These are phyloP conservation scores for Lutjanus erythropterus DNA, from an alignment of 2,113 vertebrate genomes.

Conservation along the genomic window DNA sequence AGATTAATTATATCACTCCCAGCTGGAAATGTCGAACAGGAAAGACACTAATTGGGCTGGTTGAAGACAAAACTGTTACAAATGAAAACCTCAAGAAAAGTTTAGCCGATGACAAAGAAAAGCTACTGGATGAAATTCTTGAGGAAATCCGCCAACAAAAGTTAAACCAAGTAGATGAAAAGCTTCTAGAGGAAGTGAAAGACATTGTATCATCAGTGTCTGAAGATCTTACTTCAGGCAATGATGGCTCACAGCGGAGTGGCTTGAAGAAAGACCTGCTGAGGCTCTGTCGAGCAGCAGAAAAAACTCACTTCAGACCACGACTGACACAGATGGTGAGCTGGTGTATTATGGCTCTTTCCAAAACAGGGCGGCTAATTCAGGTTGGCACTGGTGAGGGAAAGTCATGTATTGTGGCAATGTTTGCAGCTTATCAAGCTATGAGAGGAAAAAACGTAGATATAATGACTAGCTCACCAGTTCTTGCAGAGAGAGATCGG, in stretches of 20 bases:
- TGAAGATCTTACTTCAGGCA: accelerated
- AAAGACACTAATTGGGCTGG: neutral
- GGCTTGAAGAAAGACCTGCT: slow-evolving; percentile 23
- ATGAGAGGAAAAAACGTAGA: slow-evolving; percentile 60
- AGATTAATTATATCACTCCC: slow-evolving; percentile 63
- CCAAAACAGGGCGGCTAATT: slow-evolving; percentile 62
- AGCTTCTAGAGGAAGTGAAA: slow-evolving; percentile 12
- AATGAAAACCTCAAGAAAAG: slow-evolving; percentile 6
- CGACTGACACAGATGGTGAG: slow-evolving; percentile 77
- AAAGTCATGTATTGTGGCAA: slow-evolving; percentile 80
- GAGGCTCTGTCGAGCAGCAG: slow-evolving; percentile 36
- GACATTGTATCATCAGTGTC: slow-evolving; percentile 52
- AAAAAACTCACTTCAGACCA: slow-evolving; percentile 39
- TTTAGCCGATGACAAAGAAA: slow-evolving; percentile 1
- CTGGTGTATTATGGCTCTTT: slow-evolving; percentile 78
- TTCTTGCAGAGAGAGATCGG: slow-evolving; percentile 73
- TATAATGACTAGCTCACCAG: slow-evolving; percentile 74
- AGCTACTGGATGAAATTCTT: slow-evolving; percentile 65
- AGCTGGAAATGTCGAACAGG: accelerated
- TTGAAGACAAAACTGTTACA: neutral
- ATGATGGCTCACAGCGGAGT: neutral
- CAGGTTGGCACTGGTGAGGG: slow-evolving; percentile 79
- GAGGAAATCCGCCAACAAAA: slow-evolving; percentile 54
- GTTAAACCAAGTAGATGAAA: slow-evolving; percentile 45
- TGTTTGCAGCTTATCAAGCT: slow-evolving; percentile 79